A percentile compares a stretch with the other conserved stretches of the same genome.
Conservation (phyloP, 2,888 invertebrate genomes). For the Tinea pellionella region DNA sequence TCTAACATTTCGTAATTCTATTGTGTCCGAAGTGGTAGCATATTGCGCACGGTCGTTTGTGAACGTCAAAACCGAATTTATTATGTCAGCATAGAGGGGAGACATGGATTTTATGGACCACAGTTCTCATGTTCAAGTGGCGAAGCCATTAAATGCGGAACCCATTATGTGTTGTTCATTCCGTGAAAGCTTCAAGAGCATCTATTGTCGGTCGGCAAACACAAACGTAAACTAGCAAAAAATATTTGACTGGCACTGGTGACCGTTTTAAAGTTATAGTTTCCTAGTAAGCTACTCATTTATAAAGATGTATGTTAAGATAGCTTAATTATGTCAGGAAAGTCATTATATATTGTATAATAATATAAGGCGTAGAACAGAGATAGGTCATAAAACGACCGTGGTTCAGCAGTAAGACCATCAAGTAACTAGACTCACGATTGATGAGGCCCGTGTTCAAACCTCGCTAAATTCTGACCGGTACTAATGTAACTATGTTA, state of each 20-base stretch:
- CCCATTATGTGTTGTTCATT: conserved; percentile 19
- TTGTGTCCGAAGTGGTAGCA: conserved; percentile 5
- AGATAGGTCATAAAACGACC: too few species aligned
- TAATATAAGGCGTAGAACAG: too few species aligned
- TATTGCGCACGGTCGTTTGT: conserved; percentile 5
- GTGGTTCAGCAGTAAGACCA: too few species aligned
- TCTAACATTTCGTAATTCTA: neutral
- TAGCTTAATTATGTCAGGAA: too few species aligned
- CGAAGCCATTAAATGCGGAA: conserved; percentile 24
- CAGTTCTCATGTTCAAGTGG: conserved; percentile 43
- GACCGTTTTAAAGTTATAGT: neutral
- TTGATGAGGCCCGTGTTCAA: too few species aligned
- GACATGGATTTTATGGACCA: conserved; percentile 30
- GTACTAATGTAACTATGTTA: too few species aligned
- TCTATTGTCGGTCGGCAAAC: conserved; percentile 20
- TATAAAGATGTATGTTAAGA: neutral
- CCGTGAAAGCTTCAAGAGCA: conserved; percentile 32
- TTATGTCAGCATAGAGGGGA: conserved; percentile 21
- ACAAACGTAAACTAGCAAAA: neutral
- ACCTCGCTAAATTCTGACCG: too few species aligned
- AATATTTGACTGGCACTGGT: neutral
- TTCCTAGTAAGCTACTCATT: neutral
- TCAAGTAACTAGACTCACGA: too few species aligned
- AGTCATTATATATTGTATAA: too few species aligned
- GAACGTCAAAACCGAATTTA: conserved; percentile 4